Conservation (phyloP, 2,797 vertebrate genomes). For the Epinephelus coioides region DNA sequence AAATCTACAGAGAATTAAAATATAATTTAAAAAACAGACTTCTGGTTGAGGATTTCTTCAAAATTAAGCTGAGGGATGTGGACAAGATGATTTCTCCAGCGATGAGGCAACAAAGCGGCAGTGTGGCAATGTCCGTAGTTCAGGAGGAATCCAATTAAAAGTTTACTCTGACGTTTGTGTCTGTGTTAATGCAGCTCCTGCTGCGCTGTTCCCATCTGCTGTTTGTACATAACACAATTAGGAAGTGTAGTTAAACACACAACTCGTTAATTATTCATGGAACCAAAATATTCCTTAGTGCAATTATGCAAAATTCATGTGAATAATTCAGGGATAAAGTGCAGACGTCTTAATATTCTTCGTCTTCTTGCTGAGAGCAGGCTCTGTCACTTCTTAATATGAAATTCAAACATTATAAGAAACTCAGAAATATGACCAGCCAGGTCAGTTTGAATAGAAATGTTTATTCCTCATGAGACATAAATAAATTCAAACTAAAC, state of each 20-base stretch:
- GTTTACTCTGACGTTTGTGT: slow-evolving; percentile 41
- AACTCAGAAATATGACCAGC: background rate
- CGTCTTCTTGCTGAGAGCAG: background rate
- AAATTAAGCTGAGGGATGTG: background rate
- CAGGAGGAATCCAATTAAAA: slow-evolving; percentile 64
- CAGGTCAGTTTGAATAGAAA: background rate
- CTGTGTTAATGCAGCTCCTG: slow-evolving; percentile 40
- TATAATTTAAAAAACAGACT: background rate
- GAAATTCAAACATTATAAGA: background rate
- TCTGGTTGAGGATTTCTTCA: background rate
- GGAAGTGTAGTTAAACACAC: slow-evolving; percentile 69
- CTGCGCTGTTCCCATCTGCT: slow-evolving; percentile 65
- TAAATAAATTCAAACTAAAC: background rate
- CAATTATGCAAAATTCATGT: slow-evolving; percentile 44
- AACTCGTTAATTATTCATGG: slow-evolving; percentile 61
- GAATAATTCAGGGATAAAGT: slow-evolving; percentile 52
- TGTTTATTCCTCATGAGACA: too few species aligned
- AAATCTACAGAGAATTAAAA: background rate
- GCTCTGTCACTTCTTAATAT: background rate
- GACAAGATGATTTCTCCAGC: background rate
- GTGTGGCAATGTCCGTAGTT: slow-evolving; percentile 15
- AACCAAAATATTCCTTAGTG: slow-evolving; percentile 42
- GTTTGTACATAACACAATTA: slow-evolving; percentile 68
- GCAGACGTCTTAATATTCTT: slow-evolving; percentile 14
- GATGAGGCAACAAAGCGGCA: background rate